Base-by-base conservation (phyloP, 2,113 vertebrate species). In the Myiagra hebetior region DNA sequence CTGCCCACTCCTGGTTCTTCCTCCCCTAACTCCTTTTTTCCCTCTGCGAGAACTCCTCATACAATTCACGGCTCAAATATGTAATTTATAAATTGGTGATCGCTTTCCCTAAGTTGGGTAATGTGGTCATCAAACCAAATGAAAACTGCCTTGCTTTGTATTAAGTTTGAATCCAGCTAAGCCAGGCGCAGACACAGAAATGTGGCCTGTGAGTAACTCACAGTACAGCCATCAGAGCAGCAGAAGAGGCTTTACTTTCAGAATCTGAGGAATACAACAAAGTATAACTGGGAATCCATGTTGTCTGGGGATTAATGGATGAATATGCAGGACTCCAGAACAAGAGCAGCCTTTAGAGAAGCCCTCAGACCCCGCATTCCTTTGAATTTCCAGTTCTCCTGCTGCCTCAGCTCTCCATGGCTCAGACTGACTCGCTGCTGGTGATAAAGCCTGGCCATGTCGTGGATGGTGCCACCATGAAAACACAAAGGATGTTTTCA, bases 401-500 rank as follows among this genome's bases (percentile, higher is more conserved):
- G 23, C 52, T 59, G 1, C 27, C 47, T 39, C 33, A 8, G 77
- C 88, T 70, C 55, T 65, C 0, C 0, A 2, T 47, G 37, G 68
- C 65, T 72, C 47, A 42, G 30, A 1, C 39, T 60, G 52, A n/a
- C 56, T 76, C 2, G 4, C 53, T 77, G 11, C 49, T 55, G 78
- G 11, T 57, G 77, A 33, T 33, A 53, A 87, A 89, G 49, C 73
- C 73, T 59, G 53, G 21, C 24, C n/a, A 39, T 46, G 46, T 27
- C 2, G 1, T 22, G n/a, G 15, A 9, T n/a, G 26, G 30, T 85
- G 42, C 31, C 56, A 52, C 52, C 19, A 4, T 22, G 74, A 93
- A 89, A 89, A 35, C 65, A 55, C 33, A 87, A 37, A 37, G 41
- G 47, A n/a, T 79, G 27, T 49, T 85, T 78, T 56, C 88, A 88